A percentile compares a stretch with the other conserved stretches of the same genome.
These are phyloP conservation scores for Acipenser transmontanus DNA, from an alignment of 2,797 vertebrate species.

Conservation along the genomic window DNA sequence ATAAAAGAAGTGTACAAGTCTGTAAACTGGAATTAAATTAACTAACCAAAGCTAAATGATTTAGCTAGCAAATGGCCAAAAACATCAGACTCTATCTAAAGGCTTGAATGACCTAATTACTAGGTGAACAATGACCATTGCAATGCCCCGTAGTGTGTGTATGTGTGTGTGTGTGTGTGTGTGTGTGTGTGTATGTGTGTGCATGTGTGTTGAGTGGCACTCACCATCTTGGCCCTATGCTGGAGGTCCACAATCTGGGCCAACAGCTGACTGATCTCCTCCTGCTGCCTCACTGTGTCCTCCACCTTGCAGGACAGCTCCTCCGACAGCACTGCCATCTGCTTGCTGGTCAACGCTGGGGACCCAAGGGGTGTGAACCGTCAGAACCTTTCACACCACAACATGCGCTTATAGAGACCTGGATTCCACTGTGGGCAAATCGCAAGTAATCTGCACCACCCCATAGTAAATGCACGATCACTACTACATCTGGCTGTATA, in stretches of 20 bases:
- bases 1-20: too few species aligned
- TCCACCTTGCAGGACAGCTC: slow-evolving; percentile 73
- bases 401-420: not conserved
- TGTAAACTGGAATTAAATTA: too few species aligned
- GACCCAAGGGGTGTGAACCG: slow-evolving; percentile 15
- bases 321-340: slow-evolving; percentile 69
- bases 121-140: too few species aligned
- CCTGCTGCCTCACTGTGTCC: slow-evolving; percentile 69
- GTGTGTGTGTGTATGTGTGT: not conserved
- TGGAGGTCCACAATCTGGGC: slow-evolving; percentile 73
- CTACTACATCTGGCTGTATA: too few species aligned
- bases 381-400: not conserved
- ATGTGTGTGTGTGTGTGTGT: not conserved
- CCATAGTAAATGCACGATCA: not conserved
- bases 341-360: slow-evolving; percentile 73
- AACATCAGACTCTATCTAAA: too few species aligned
- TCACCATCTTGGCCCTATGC: slow-evolving; percentile 70
- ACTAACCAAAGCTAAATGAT: too few species aligned
- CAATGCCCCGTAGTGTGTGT: too few species aligned
- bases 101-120: too few species aligned
- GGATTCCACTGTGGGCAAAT: not conserved
- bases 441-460: not conserved
- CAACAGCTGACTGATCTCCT: slow-evolving; percentile 76
- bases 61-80: too few species aligned
- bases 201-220: slow-evolving; percentile 17